These are phyloP conservation scores for Paguma larvata DNA, from an alignment of 2,797 vertebrate genomes.

Conservation along the genomic window DNA sequence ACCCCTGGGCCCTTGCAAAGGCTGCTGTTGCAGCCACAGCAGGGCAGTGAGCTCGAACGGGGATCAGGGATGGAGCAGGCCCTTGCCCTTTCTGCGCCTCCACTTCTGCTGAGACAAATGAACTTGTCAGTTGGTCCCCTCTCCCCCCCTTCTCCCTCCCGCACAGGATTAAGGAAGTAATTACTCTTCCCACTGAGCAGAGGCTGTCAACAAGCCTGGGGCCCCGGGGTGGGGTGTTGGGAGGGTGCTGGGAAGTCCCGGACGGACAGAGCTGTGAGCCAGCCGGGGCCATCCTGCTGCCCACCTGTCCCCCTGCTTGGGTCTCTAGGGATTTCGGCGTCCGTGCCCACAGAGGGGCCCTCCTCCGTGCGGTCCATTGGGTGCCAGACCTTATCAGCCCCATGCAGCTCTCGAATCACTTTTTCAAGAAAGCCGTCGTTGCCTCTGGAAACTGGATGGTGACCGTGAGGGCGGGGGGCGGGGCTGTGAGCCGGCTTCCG, in stretches of 20 bases:
- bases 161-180: conserved; percentile 65
- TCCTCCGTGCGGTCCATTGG: background rate
- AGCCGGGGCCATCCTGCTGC: background rate
- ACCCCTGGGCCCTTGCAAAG: background rate
- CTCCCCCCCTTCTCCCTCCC: background rate
- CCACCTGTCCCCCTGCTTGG: background rate
- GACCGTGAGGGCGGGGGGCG: background rate
- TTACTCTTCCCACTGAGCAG: conserved; percentile 52
- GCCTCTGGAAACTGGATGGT: conserved; percentile 66
- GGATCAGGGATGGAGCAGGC: background rate
- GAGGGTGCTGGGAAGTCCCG: conserved; percentile 3
- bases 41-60: background rate
- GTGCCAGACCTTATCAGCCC: conserved; percentile 56
- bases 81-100: background rate
- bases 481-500: background rate
- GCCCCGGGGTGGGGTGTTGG: too few species aligned
- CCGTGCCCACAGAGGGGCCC: background rate
- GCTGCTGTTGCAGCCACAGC: background rate
- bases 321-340: background rate
- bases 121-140: conserved; percentile 42
- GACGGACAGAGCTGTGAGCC: background rate
- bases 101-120: conserved; percentile 18
- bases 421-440: conserved; percentile 44
- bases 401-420: conserved; percentile 45
- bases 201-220: conserved; percentile 25